Evolutionary conservation across 2,113 vertebrate genomes (phyloP), one percentile per base, ranked within the genome.

Genomic region (Sander vitreus): DNA sequence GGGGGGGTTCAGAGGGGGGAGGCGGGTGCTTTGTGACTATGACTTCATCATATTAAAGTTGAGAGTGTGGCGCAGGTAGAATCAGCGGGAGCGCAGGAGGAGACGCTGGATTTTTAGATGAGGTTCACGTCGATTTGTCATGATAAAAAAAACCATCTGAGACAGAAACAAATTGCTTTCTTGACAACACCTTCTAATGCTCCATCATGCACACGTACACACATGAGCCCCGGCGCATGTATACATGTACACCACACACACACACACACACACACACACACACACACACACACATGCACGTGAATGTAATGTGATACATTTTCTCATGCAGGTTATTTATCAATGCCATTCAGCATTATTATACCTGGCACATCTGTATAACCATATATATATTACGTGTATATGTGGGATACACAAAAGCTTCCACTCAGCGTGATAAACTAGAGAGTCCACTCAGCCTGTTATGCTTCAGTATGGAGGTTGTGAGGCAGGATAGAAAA

Each of bases 111-210:
- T 53, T 89, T 90, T 85, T 72, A 82, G 79, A 94, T 89, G 90
- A 92, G 91, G 83, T 88, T 78, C 48, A 62, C 36, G 83, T 91
- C 91, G 73, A 93, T 93, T 93, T 92, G 91, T 93, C 92, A 91
- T 87, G 88, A 93, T 93, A 90, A 91, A 94, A 88, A 91, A 84
- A n/a, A 47, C 18, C 90, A 85, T 91, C 80, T 62, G 80, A 93
- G 90, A 89, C 91, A 89, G 91, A 89, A 93, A 93, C 89, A 93
- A 93, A 94, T 94, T 92, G 92, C 90, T 93, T 94, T 93, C 90
- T 93, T 93, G 92, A 93, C 93, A 93, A 94, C 91, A 92, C 86
- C 88, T 91, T 92, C 90, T 93, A 93, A 92, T 86, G 89, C 92
- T 93, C 88, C 84, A 91, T 94, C 92, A 93, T 81, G 48, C 58